phyloP scores from a whole-genome alignment of 2,888 invertebrate genomes.

The Chymomyza amoena region DNA sequence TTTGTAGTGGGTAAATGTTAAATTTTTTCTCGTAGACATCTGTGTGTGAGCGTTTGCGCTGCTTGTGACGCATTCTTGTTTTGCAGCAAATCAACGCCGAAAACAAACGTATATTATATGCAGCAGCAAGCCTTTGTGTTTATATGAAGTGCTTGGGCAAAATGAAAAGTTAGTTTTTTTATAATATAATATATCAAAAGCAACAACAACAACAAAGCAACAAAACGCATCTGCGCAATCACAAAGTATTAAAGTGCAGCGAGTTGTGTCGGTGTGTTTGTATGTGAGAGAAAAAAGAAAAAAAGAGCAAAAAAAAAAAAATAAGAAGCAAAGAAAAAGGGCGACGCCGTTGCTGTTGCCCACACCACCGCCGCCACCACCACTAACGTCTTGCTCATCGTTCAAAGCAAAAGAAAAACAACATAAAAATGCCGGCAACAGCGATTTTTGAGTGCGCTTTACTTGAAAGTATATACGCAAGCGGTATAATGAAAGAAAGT shows the following conservation, averaged over 20 bases:
- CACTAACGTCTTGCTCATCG: slow-evolving; percentile 23
- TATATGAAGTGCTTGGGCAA: slow-evolving; percentile 7
- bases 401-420: slow-evolving; percentile 34
- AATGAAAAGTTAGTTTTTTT: background rate
- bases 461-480: background rate
- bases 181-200: slow-evolving; percentile 3
- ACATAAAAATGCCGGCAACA: slow-evolving; percentile 63
- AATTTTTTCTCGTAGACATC: slow-evolving; percentile 45
- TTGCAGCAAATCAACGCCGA: slow-evolving; percentile 51
- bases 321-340: slow-evolving; percentile 57
- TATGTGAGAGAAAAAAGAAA: slow-evolving; percentile 39
- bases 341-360: slow-evolving; percentile 46
- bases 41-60: slow-evolving; percentile 42
- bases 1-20: slow-evolving; percentile 27
- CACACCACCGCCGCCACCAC: slow-evolving; percentile 24
- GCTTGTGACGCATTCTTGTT: slow-evolving; percentile 66
- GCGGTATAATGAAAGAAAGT: background rate
- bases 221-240: slow-evolving; percentile 34
- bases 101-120: slow-evolving; percentile 32
- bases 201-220: slow-evolving; percentile 15
- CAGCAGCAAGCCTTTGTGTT: slow-evolving; percentile 37
- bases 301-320: slow-evolving; percentile 38
- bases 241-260: slow-evolving; percentile 43
- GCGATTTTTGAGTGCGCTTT: slow-evolving; percentile 58
- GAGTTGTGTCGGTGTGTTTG: slow-evolving; percentile 41